These are phyloP conservation scores for Erpornis zantholeuca DNA, from an alignment of 2,113 vertebrate species.

Conservation along the genomic window DNA sequence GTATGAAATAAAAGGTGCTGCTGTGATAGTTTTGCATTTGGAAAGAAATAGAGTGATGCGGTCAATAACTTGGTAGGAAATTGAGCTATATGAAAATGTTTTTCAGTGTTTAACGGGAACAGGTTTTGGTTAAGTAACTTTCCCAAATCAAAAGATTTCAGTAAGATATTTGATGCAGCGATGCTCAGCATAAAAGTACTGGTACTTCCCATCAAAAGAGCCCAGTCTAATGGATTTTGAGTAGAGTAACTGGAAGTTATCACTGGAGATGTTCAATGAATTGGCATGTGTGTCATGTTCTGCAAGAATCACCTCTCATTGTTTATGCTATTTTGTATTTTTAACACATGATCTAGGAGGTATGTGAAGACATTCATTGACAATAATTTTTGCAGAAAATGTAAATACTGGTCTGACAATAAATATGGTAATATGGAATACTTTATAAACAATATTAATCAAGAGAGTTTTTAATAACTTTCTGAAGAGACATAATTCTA, in stretches of 20 bases:
- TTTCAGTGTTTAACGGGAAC: background rate
- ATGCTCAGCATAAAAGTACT: background rate
- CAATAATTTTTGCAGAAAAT: background rate
- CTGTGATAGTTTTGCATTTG: background rate
- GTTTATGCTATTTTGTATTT: background rate
- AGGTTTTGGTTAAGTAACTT: background rate
- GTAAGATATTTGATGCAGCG: background rate
- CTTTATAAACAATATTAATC: background rate
- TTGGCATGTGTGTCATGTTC: background rate
- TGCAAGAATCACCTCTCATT: background rate
- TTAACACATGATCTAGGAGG: background rate
- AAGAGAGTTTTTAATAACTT: background rate
- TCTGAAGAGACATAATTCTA: background rate
- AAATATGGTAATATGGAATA: background rate
- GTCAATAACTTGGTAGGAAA: background rate
- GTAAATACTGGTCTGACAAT: background rate
- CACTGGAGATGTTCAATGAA: background rate
- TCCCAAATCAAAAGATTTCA: background rate
- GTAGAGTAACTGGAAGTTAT: background rate
- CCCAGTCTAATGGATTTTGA: background rate
- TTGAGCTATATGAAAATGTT: background rate
- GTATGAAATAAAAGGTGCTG: background rate
- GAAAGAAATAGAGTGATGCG: background rate
- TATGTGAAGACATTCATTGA: background rate
- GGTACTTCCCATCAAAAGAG: background rate